Evolutionary conservation across 2,113 vertebrate species (phyloP), one percentile per base, ranked within the genome.

Genomic region (Callopanchax toddi): DNA sequence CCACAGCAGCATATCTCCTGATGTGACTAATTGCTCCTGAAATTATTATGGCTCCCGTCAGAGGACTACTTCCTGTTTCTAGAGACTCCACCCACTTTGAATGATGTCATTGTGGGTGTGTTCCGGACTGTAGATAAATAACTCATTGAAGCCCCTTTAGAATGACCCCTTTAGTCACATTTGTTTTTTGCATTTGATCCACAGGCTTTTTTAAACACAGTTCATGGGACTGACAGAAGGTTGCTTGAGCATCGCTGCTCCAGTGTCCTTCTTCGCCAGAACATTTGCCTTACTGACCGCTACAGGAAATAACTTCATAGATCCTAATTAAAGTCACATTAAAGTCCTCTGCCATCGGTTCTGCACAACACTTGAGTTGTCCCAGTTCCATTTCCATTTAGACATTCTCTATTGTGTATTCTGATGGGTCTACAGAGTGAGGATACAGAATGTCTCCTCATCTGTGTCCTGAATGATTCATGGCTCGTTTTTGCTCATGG

Each of bases 321-420:
- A 11, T 65, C 56, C 50, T 68, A 82, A 84, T 85, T 82, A 60
- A 82, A 82, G 61, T 79, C 78, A 79, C 49, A 11, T 20, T 81
- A 62, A 50, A 29, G 42, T 5, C 50, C 32, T 75, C 36, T 23
- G 17, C 22, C 17, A 16, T 40, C n/a, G 51, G 36, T 11, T 60
- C 45, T 45, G 37, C 52, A 40, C 20, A 58, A 60, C 17, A 61
- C 48, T 50, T 0, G 2, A 56, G 39, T 22, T 62, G 63, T 49
- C 65, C 51, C 22, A 63, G 34, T 15, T 39, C 42, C 10, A 42
- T 55, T 78, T 73, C 75, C 17, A 2, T 54, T 61, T 25, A 61
- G 37, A 66, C 67, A 62, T 36, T 53, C 67, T 71, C 81, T 46
- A 56, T 21, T 48, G 53, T 51, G 44, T 49, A 42, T 21, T 25